These are phyloP conservation scores for Paguma larvata DNA, from an alignment of 2,797 vertebrate species.

Conservation along the genomic window DNA sequence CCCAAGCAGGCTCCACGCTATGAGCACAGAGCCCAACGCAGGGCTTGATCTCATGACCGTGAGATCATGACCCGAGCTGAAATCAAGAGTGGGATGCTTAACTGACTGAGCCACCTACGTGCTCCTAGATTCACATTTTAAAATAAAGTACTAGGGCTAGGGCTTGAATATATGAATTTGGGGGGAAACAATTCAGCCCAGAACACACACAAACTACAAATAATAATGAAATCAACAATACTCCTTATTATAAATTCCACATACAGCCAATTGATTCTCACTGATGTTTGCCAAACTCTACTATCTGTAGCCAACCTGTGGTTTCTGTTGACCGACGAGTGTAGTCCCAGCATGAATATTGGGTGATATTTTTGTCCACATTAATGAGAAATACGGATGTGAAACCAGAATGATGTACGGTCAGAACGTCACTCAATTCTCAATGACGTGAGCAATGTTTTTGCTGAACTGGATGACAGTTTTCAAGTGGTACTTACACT, in stretches of 20 bases:
- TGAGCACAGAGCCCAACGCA: too few relatives aligned
- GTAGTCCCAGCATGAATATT: not conserved
- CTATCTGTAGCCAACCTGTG: too few relatives aligned
- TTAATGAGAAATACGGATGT: not conserved
- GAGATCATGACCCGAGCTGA: too few relatives aligned
- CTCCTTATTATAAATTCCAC: not conserved
- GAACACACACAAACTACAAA: not conserved
- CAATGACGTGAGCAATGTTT: not conserved
- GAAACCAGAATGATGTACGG: not conserved
- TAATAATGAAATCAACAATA: not conserved
- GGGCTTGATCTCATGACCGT: too few relatives aligned
- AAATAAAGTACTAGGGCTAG: not conserved
- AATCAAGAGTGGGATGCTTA: too few relatives aligned
- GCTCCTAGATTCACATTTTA: not conserved
- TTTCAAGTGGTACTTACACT: not conserved
- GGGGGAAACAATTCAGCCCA: not conserved
- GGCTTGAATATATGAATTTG: not conserved
- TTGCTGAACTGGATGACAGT: not conserved
- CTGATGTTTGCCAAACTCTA: not conserved
- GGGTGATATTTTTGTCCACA: not conserved
- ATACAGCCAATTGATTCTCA: not conserved
- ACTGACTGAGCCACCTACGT: too few relatives aligned
- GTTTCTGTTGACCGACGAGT: not conserved
- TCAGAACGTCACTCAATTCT: not conserved
- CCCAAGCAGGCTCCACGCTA: too few relatives aligned